Evolutionary conservation across 2,888 invertebrate genomes (phyloP).

Genomic region (Drosophila subsilvestris): DNA sequence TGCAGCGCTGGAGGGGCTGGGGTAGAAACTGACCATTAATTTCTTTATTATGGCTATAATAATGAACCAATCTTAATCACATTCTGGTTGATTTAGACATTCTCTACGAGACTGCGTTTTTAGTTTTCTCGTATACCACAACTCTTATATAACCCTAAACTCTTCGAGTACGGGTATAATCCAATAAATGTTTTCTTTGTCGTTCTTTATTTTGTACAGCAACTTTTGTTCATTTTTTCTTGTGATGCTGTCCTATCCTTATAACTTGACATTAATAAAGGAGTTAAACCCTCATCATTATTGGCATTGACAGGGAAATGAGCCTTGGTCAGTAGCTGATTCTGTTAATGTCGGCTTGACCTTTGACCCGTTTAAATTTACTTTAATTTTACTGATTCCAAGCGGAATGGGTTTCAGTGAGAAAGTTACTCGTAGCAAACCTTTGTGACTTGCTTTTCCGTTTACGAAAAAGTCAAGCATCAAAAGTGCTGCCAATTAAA

Average conservation of each 20-base stretch:
- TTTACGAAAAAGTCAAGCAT: slow-evolving; percentile 36
- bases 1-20: too few species aligned
- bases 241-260: background rate
- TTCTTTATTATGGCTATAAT: too few species aligned
- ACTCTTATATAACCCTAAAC: too few species aligned
- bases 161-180: too few species aligned
- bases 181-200: too few species aligned
- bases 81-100: too few species aligned
- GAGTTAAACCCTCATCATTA: slow-evolving; percentile 22
- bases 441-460: too few species aligned
- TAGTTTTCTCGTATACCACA: too few species aligned
- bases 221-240: slow-evolving; percentile 36
- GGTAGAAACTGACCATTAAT: too few species aligned
- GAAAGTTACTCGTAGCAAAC: slow-evolving; percentile 26
- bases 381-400: slow-evolving; percentile 30
- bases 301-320: slow-evolving; percentile 31
- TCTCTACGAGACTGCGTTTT: too few species aligned
- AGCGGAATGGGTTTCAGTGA: background rate
- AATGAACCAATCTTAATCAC: too few species aligned
- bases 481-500: slow-evolving; percentile 52
- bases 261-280: slow-evolving; percentile 34
- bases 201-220: slow-evolving; percentile 2
- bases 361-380: slow-evolving; percentile 25
- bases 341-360: slow-evolving; percentile 4
- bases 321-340: slow-evolving; percentile 3